A percentile compares a stretch with the other conserved stretches of the same genome.
These are phyloP conservation scores for Drosophila cardini DNA, from an alignment of 1,140 invertebrate genomes.

Conservation along the genomic window DNA sequence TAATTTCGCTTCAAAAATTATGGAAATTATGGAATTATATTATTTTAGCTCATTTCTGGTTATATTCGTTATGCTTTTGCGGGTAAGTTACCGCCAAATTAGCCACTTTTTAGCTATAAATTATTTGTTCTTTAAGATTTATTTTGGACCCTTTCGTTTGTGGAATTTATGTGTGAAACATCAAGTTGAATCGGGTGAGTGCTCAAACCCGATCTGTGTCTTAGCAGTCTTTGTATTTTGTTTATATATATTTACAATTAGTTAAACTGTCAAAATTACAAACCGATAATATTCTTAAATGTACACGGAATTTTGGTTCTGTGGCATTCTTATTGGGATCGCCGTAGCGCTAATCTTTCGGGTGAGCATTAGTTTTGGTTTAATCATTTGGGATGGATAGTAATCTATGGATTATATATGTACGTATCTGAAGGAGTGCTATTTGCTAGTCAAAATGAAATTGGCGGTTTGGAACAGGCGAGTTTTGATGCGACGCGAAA, in stretches of 20 bases:
- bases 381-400: neutral
- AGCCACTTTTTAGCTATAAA: neutral
- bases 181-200: slow-evolving; percentile 36
- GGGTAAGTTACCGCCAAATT: slow-evolving; percentile 31
- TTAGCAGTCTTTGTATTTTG: slow-evolving; percentile 3
- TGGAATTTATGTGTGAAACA: slow-evolving; percentile 16
- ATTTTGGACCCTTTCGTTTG: slow-evolving; percentile 37
- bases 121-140: slow-evolving; percentile 23
- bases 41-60: slow-evolving; percentile 39
- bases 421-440: slow-evolving; percentile 54
- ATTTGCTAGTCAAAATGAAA: slow-evolving; percentile 64
- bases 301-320: slow-evolving; percentile 67
- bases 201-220: neutral
- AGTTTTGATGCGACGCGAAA: slow-evolving; percentile 66
- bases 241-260: slow-evolving; percentile 1
- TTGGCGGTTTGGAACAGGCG: slow-evolving; percentile 63
- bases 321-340: slow-evolving; percentile 57
- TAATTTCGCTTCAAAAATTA: neutral
- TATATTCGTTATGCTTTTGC: slow-evolving; percentile 33
- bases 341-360: slow-evolving; percentile 52
- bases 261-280: slow-evolving; percentile 23
- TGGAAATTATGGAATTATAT: slow-evolving; percentile 44
- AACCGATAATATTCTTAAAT: slow-evolving; percentile 30
- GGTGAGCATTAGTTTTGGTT: slow-evolving; percentile 40
- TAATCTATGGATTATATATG: neutral